A percentile compares a stretch with the other conserved stretches of the same genome.
Conservation (phyloP, 1,140 invertebrate species). For the Cepaea nemoralis region DNA sequence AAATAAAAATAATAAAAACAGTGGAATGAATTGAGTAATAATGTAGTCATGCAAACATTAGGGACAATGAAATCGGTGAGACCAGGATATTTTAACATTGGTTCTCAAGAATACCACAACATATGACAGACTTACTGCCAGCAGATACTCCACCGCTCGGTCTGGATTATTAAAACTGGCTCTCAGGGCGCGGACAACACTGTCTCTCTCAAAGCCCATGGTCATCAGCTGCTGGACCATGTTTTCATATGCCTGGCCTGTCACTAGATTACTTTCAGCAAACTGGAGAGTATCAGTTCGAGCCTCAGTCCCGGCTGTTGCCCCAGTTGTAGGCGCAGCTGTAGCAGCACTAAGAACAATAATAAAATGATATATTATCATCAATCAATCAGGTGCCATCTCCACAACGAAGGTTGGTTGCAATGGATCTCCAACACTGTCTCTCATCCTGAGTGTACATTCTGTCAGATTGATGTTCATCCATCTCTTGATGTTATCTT, state of each 20-base stretch:
- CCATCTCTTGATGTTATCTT: too few relatives aligned
- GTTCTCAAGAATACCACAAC: background rate
- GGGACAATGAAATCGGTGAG: too few relatives aligned
- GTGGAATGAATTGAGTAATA: too few relatives aligned
- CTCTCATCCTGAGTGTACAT: too few relatives aligned
- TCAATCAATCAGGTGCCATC: too few relatives aligned
- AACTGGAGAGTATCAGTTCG: conserved; percentile 50
- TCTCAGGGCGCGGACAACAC: conserved; percentile 90
- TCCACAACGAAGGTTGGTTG: too few relatives aligned
- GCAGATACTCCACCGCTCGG: conserved; percentile 96
- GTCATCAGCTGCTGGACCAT: conserved; percentile 95
- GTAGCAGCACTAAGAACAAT: background rate
- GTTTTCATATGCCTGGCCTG: conserved; percentile 88
- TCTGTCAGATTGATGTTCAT: too few relatives aligned
- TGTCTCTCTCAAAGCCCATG: conserved; percentile 90
- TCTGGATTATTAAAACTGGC: conserved; percentile 98
- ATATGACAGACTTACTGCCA: conserved; percentile 71
- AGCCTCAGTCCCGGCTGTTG: conserved; percentile 36
- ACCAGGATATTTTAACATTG: too few relatives aligned
- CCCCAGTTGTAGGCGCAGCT: conserved; percentile 64
- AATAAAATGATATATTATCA: too few relatives aligned
- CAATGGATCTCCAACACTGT: too few relatives aligned
- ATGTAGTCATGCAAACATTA: too few relatives aligned
- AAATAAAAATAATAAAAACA: too few relatives aligned
- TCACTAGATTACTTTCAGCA: conserved; percentile 80